Base-by-base conservation (phyloP, 2,888 invertebrate genomes). In the Latheticus oryzae region DNA sequence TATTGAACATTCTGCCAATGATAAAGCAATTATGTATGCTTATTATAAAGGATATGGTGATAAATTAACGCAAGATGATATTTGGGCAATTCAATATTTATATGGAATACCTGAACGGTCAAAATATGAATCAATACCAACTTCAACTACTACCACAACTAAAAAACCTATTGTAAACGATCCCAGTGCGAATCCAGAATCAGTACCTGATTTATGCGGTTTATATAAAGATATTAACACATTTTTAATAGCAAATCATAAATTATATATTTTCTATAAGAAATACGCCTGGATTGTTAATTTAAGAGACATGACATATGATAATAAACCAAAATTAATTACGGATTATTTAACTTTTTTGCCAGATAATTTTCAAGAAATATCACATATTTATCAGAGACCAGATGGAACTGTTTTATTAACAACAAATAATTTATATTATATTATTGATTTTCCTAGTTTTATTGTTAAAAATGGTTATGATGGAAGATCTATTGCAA, bases 381-480 rank as follows among this genome's bases (percentile, higher is more conserved):
- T 35, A 35, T 35, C 35, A 35, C 35, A 35, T 35, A 35, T 35
- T 33, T 35, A 35, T 35, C 35, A 35, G 35, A 35, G 35, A 35
- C 35, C 35, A 35, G 35, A 35, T 35, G 35, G 35, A 35, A 35
- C 35, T 35, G 5, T 30, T 35, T 35, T 35, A 5, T 35, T 35
- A 35, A 35, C 35, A 35, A 35, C 35, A 35, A 35, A 40, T 5
- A 54, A 54, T 12, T 24, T 37, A 35, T 48, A 54, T 53, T 53
- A 47, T 53, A 47, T 53, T 28, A 53, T 53, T 33, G 53, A 33
- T 28, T 53, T 53, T 48, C 53, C 53, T 43, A 52, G 52, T 42
- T 52, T 53, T 11, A 5, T 19, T 37, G 38, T 37, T 37, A 37
- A 37, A 37, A 37, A 37, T 37, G 38, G 38, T 19, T 37, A 33